Evolutionary conservation across 2,113 vertebrate genomes (phyloP).

Genomic region (Microcebus griseorufus): DNA sequence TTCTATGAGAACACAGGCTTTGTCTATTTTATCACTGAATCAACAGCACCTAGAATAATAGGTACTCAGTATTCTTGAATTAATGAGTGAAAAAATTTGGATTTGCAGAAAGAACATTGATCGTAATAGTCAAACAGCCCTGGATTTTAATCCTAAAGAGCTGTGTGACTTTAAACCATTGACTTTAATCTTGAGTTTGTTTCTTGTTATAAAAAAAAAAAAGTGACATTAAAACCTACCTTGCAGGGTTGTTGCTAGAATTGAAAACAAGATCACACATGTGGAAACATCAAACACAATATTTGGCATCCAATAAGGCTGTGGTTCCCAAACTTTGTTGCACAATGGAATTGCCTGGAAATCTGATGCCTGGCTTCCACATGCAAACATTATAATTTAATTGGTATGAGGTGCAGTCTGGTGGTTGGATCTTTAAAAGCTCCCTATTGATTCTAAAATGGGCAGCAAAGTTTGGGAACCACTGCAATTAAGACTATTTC

Average conservation of each 20-base stretch:
- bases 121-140: neutral
- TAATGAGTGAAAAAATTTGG: neutral
- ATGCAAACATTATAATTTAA: neutral
- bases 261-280: neutral
- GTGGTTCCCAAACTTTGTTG: neutral
- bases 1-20: neutral
- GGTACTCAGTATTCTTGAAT: neutral
- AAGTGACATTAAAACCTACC: neutral
- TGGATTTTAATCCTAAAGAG: slow-evolving; percentile 9
- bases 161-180: neutral
- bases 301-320: neutral
- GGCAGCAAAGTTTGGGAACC: neutral
- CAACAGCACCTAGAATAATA: neutral
- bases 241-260: neutral
- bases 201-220: neutral
- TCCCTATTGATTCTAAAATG: neutral
- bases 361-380: neutral
- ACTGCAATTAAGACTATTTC: neutral
- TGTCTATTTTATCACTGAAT: neutral
- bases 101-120: neutral
- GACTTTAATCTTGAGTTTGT: neutral
- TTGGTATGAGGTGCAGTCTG: neutral
- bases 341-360: neutral
- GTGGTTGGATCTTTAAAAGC: neutral
- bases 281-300: neutral